Conservation (phyloP, 1,140 invertebrate species). For the Saccostrea echinata region DNA sequence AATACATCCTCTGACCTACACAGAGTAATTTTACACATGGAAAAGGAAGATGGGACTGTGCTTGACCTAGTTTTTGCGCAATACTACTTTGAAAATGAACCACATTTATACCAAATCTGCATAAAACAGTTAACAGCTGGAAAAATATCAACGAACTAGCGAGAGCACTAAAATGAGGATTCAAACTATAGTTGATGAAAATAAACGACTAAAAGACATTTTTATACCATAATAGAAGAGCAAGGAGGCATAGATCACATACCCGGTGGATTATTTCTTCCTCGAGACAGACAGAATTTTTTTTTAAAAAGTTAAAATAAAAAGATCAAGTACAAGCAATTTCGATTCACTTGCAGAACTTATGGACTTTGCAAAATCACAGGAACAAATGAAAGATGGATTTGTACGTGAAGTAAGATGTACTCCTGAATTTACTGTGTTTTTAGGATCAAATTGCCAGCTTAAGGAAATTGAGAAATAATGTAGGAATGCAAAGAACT, state of each 20-base stretch:
- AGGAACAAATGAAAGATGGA: too few species aligned
- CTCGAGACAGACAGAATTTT: not conserved
- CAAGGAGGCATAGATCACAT: not conserved
- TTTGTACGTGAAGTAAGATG: too few species aligned
- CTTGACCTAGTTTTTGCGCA: not conserved
- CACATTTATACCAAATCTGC: not conserved
- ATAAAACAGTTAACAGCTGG: not conserved
- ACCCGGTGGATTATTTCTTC: not conserved
- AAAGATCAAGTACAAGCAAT: not conserved
- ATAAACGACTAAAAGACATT: not conserved
- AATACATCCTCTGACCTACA: not conserved
- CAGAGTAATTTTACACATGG: not conserved
- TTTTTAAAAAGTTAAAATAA: not conserved
- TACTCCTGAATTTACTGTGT: slow-evolving; percentile 8
- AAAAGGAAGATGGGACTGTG: not conserved
- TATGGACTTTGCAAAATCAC: too few species aligned
- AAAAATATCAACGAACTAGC: not conserved
- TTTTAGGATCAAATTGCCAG: not conserved
- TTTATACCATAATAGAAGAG: not conserved
- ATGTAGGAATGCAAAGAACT: not conserved
- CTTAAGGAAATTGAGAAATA: slow-evolving; percentile 3
- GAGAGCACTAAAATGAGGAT: not conserved
- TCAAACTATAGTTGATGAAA: not conserved
- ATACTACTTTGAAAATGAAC: not conserved
- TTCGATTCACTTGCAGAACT: too few species aligned